phyloP scores from a whole-genome alignment of 2,797 vertebrate species.

The Pseudomugil gertrudae region DNA sequence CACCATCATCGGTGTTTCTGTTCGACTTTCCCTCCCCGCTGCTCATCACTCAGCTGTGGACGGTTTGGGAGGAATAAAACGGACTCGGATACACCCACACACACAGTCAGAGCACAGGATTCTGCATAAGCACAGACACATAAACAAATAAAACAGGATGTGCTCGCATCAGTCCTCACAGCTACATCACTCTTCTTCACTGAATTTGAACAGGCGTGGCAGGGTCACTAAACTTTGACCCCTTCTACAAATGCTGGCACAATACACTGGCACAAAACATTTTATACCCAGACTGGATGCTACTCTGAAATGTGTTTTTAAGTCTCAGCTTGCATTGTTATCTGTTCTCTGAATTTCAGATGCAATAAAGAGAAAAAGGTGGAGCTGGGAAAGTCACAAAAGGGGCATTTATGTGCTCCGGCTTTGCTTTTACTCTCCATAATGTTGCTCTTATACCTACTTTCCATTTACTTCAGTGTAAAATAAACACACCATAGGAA shows the following conservation, averaged over 20 bases:
- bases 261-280: too few species aligned
- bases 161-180: constrained; percentile 29
- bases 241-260: too few species aligned
- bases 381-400: constrained; percentile 19
- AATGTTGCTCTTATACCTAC: constrained; percentile 40
- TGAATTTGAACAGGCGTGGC: constrained; percentile 30
- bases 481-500: constrained; percentile 80
- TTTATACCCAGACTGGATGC: too few species aligned
- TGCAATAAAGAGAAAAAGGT: constrained; percentile 14
- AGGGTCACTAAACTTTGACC: constrained; percentile 25
- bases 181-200: constrained; percentile 26
- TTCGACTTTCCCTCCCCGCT: constrained; percentile 17
- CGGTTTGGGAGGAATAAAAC: constrained; percentile 54
- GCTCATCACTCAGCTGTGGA: constrained; percentile 54
- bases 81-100: constrained; percentile 14
- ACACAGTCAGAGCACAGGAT: constrained; percentile 6
- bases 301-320: constrained; percentile 9
- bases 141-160: constrained; percentile 56
- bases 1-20: constrained; percentile 40
- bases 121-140: constrained; percentile 3
- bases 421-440: constrained; percentile 11
- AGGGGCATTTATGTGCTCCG: constrained; percentile 3
- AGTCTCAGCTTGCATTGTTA: constrained; percentile 10
- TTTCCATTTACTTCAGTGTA: constrained; percentile 51
- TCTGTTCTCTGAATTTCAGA: constrained; percentile 1